Evolutionary conservation across 1,140 invertebrate species (phyloP).

Genomic region (Harpegnathos saltator): DNA sequence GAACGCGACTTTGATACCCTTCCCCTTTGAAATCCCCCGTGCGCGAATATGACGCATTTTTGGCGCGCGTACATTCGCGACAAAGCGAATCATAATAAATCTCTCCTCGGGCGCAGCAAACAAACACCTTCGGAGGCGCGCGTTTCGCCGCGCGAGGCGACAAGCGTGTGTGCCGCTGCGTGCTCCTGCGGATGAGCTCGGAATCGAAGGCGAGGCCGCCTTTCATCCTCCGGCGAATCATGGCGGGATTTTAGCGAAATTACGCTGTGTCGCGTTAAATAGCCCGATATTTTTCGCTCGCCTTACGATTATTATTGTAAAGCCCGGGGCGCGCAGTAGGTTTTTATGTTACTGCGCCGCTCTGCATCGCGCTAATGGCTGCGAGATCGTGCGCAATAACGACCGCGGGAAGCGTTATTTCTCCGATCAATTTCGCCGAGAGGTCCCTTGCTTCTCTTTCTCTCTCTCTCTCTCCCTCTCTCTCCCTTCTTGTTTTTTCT

Average conservation of each 20-base stretch:
- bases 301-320: not conserved
- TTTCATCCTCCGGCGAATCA: not conserved
- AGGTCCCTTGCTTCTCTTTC: no score
- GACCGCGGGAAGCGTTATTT: not conserved
- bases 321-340: not conserved
- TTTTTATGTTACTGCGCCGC: no score
- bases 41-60: slow-evolving; percentile 32
- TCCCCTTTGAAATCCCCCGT: slow-evolving; percentile 46
- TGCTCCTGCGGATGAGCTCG: slow-evolving; percentile 12
- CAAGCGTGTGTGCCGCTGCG: not conserved
- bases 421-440: not conserved
- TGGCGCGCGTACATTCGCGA: slow-evolving; percentile 4
- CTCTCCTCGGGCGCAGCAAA: slow-evolving; percentile 23
- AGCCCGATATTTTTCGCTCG: not conserved
- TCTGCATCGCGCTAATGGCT: no score
- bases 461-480: no score
- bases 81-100: slow-evolving; percentile 63
- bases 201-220: slow-evolving; percentile 32
- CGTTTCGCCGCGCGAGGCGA: slow-evolving; percentile 6
- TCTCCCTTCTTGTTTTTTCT: no score
- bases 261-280: not conserved
- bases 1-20: slow-evolving; percentile 54
- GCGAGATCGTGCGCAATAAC: no score
- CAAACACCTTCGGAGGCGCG: not conserved
- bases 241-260: slow-evolving; percentile 8